These are phyloP conservation scores for Drosophila eohydei DNA, from an alignment of 2,888 invertebrate species.

Conservation along the genomic window DNA sequence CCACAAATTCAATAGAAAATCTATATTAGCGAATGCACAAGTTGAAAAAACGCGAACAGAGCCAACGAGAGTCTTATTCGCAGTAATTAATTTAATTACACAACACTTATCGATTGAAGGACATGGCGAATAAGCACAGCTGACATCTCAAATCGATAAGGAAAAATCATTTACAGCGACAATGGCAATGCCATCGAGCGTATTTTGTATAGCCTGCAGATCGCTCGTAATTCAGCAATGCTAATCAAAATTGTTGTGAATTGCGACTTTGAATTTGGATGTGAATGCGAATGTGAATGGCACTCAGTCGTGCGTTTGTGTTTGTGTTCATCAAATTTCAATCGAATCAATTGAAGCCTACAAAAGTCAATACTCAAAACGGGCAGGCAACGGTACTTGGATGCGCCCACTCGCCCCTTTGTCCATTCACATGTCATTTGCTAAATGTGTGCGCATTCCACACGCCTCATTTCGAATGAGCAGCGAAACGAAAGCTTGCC, in stretches of 20 bases:
- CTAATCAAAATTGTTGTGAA: slow-evolving; percentile 14
- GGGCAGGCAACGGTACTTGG: slow-evolving; percentile 24
- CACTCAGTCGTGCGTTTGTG: slow-evolving; percentile 36
- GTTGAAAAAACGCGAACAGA: background rate
- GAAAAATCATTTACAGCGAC: slow-evolving; percentile 23
- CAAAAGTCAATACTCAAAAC: slow-evolving; percentile 47
- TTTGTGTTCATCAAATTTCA: slow-evolving; percentile 49
- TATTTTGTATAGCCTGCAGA: background rate
- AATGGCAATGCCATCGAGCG: slow-evolving; percentile 6
- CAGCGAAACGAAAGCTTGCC: background rate
- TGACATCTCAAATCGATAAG: slow-evolving; percentile 1
- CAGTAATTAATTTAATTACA: slow-evolving; percentile 6
- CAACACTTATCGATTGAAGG: slow-evolving; percentile 5
- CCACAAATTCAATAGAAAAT: background rate
- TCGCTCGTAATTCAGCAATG: slow-evolving; percentile 4
- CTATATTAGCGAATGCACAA: background rate
- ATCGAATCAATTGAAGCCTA: slow-evolving; percentile 52
- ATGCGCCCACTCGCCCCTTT: slow-evolving; percentile 1
- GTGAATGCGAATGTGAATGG: slow-evolving; percentile 29
- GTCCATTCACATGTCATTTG: slow-evolving; percentile 43
- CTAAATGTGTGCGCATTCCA: slow-evolving; percentile 37
- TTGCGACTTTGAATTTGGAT: slow-evolving; percentile 31
- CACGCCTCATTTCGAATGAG: slow-evolving; percentile 32
- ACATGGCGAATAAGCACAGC: slow-evolving; percentile 1
- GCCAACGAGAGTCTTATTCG: background rate